Evolutionary conservation across 2,888 invertebrate species (phyloP), one percentile per base, ranked within the genome.

Genomic region (Noctua janthina): DNA sequence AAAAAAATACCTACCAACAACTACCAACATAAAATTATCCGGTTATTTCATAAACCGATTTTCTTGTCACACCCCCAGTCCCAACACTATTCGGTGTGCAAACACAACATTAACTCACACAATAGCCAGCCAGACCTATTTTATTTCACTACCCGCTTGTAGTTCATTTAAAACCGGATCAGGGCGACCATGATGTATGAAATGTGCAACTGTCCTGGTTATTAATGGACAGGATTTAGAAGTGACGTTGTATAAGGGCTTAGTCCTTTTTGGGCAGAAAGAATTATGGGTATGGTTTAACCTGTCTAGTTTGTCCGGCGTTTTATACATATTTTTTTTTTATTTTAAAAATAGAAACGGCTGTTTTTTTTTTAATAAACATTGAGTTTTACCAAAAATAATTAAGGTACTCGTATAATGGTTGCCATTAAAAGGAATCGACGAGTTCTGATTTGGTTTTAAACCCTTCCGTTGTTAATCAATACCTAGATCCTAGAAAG

Each of bases 131-230:
- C 87, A 87, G 84, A 88, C 88, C 87, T 89, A 88, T 91, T 92
- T 91, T 92, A 88, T 90, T 91, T 86, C 89, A 82, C 82, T 74
- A 77, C 81, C 85, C 88, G 86, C 79, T 81, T 90, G 87, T 90
- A 91, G 83, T 92, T 91, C 89, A 91, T 92, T 92, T 90, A 89
- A 90, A 89, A 89, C 87, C 83, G 74, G 81, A 84, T 75, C 88
- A 86, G 78, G 82, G 84, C 82, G 84, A 85, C 88, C 88, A 89
- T 89, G 90, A 89, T 88, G 83, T 89, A 89, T 89, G 85, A 87
- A 87, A 88, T 88, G 85, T 85, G 77, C 84, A 83, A 88, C 89
- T 83, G 81, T 85, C 76, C 77, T 77, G 78, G 78, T 76, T 83
- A 89, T 88, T 82, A 86, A 89, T 89, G 78, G 75, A 66, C 20